Percentiles rank a stretch among this genome's conserved stretches.
These are phyloP conservation scores for Sebastes reedi DNA, from an alignment of 2,797 vertebrate genomes.

Conservation along the genomic window DNA sequence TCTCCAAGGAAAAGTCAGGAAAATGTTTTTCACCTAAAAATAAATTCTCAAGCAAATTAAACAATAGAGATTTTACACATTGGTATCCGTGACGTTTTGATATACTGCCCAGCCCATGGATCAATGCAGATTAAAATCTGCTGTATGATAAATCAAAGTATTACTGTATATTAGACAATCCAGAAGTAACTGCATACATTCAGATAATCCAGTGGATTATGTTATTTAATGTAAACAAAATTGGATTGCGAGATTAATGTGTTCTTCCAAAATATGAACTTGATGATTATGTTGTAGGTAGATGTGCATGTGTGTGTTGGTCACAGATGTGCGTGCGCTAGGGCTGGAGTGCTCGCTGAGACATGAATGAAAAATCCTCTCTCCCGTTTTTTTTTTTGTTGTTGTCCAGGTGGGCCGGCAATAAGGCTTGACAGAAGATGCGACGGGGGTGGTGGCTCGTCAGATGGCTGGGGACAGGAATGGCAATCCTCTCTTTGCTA, in stretches of 20 bases:
- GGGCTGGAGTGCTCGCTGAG: background rate
- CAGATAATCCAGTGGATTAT: constrained; percentile 5
- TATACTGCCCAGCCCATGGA: background rate
- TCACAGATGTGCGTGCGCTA: constrained; percentile 26
- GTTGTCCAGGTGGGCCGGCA: constrained; percentile 77
- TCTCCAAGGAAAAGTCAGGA: background rate
- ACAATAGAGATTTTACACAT: background rate
- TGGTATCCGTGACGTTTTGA: background rate
- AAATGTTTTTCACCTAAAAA: background rate
- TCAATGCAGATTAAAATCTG: background rate
- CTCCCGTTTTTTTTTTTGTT: background rate
- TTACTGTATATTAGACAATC: background rate
- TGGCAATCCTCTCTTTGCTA: constrained; percentile 78
- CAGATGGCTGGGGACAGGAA: constrained; percentile 80
- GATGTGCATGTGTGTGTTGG: background rate
- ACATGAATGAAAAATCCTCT: constrained; percentile 43
- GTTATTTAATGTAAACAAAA: background rate
- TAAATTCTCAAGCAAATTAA: background rate
- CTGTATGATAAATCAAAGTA: background rate
- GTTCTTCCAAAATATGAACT: background rate
- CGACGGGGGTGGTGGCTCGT: constrained; percentile 77
- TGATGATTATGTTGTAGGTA: background rate
- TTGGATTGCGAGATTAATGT: background rate
- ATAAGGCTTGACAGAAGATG: constrained; percentile 84
- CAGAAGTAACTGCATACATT: background rate